A percentile compares a stretch with the other conserved stretches of the same genome.
These are phyloP conservation scores for Oxyura jamaicensis DNA, from an alignment of 2,113 vertebrate genomes.

Conservation along the genomic window DNA sequence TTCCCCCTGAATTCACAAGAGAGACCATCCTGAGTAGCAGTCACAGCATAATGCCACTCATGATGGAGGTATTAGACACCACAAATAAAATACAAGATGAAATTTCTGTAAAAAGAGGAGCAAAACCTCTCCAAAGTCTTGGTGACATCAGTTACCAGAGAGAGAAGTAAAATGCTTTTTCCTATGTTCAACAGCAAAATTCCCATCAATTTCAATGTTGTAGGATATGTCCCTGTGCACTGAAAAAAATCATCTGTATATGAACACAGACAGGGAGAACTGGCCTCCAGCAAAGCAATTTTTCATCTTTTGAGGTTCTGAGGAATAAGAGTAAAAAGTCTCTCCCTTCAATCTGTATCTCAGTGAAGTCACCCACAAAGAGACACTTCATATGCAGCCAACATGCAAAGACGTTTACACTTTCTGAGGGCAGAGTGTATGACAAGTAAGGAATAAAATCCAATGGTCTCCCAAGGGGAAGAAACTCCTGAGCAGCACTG, in stretches of 20 bases:
- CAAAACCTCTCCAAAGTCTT: neutral
- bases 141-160: neutral
- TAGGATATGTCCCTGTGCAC: neutral
- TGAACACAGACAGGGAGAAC: neutral
- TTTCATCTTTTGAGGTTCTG: neutral
- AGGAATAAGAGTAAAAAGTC: neutral
- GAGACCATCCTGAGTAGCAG: neutral
- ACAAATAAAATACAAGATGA: neutral
- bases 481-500: rapidly evolving
- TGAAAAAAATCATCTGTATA: neutral
- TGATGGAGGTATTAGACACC: neutral
- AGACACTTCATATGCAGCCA: neutral
- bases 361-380: neutral
- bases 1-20: neutral
- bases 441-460: neutral
- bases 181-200: neutral
- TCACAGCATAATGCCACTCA: neutral
- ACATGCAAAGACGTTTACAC: neutral
- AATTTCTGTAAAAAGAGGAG: neutral
- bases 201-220: neutral
- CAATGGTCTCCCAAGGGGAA: neutral
- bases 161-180: neutral
- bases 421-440: neutral
- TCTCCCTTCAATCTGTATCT: neutral
- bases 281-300: slow-evolving; percentile 5